Percentiles rank a stretch among this genome's conserved stretches.
Evolutionary conservation across 2,888 invertebrate genomes (phyloP).

Genomic region (Acrobasis suavella): DNA sequence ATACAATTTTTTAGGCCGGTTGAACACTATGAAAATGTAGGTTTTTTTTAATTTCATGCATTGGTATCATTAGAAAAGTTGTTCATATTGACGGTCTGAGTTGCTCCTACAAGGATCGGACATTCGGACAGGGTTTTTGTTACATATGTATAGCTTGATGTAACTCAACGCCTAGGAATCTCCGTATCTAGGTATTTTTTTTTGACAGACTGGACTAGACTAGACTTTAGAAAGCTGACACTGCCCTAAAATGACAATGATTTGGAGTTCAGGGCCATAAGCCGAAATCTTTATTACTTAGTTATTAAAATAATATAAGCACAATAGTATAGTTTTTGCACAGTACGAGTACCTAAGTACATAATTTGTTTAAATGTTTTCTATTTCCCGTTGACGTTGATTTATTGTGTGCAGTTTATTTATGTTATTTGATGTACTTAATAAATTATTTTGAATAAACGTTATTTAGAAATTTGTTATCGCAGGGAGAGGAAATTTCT

Average conservation of each 20-base stretch:
- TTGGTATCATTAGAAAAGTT: too few species aligned
- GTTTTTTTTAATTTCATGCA: too few species aligned
- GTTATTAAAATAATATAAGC: slow-evolving; percentile 15
- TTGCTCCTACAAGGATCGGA: too few species aligned
- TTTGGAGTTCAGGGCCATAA: slow-evolving; percentile 34
- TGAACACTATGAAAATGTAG: too few species aligned
- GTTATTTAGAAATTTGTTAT: slow-evolving; percentile 41
- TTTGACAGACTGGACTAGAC: slow-evolving; percentile 18
- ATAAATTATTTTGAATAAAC: slow-evolving; percentile 36
- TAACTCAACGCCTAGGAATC: slow-evolving; percentile 10
- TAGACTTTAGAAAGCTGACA: slow-evolving; percentile 31
- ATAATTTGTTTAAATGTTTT: slow-evolving; percentile 31
- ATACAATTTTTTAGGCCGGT: too few species aligned
- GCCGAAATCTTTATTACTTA: not conserved
- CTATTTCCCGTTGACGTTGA: slow-evolving; percentile 64
- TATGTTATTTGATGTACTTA: slow-evolving; percentile 37
- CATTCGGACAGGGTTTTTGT: too few species aligned
- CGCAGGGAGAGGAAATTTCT: slow-evolving; percentile 80
- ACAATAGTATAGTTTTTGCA: slow-evolving; percentile 4
- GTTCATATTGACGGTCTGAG: too few species aligned
- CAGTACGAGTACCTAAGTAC: not conserved
- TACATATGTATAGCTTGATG: too few species aligned
- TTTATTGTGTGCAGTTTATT: slow-evolving; percentile 45
- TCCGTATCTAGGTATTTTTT: not conserved
- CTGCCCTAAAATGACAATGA: slow-evolving; percentile 54